Conservation (phyloP, 1,140 invertebrate genomes). For the Holotrichia oblita region DNA sequence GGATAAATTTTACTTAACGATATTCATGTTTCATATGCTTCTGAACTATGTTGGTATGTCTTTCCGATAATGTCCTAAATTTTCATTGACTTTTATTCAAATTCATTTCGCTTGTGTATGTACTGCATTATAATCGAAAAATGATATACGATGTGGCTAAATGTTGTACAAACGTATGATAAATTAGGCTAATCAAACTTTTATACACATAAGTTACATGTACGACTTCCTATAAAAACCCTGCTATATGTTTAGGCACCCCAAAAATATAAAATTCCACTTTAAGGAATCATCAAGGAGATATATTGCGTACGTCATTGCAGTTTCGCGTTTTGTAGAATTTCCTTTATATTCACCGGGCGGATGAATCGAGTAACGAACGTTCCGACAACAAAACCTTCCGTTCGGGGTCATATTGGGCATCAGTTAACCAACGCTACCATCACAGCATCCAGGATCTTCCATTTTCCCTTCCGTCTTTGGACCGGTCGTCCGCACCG, state of each 20-base stretch:
- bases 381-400: slow-evolving; percentile 32
- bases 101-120: too few species aligned
- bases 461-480: slow-evolving; percentile 6
- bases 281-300: neutral
- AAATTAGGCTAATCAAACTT: neutral
- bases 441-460: neutral
- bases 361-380: slow-evolving; percentile 5
- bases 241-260: neutral
- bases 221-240: neutral
- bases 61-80: too few species aligned
- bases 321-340: neutral
- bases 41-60: neutral
- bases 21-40: too few species aligned
- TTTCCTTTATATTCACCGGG: neutral
- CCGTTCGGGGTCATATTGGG: slow-evolving; percentile 24
- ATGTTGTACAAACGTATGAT: neutral
- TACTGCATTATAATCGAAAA: too few species aligned
- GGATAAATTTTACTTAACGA: too few species aligned
- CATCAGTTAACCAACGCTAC: slow-evolving; percentile 17
- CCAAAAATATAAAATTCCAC: neutral
- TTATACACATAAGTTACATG: neutral
- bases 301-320: neutral
- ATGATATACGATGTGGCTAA: too few species aligned
- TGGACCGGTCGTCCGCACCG: neutral
- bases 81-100: too few species aligned